Percentiles rank a stretch among this genome's conserved stretches.
These are phyloP conservation scores for Gallinago undulata DNA, from an alignment of 2,113 vertebrate species.

Conservation along the genomic window DNA sequence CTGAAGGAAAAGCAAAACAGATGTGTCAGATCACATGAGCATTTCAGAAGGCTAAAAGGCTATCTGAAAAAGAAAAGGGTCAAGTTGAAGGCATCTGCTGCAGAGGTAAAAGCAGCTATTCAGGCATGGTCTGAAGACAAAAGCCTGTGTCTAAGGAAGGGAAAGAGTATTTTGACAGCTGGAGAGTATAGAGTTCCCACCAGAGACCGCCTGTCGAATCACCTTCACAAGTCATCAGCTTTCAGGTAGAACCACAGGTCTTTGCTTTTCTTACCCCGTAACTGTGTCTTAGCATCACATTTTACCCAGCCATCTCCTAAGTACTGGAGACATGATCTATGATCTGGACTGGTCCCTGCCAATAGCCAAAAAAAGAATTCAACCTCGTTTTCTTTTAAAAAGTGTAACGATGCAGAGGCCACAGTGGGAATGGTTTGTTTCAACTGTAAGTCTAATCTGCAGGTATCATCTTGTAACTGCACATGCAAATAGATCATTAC, in stretches of 20 bases:
- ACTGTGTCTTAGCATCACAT: neutral
- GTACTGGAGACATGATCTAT: rapidly evolving
- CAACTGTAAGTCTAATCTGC: neutral
- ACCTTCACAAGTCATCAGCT: neutral
- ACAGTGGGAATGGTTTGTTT: neutral
- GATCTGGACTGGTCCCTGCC: neutral
- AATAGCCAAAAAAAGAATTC: neutral
- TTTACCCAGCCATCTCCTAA: neutral
- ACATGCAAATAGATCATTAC: neutral
- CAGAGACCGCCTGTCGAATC: neutral
- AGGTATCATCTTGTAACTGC: neutral
- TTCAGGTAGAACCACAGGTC: neutral
- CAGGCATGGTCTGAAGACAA: neutral
- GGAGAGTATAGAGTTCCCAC: neutral
- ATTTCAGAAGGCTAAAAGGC: neutral
- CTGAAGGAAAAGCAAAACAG: neutral
- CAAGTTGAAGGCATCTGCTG: neutral
- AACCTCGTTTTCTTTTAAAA: neutral
- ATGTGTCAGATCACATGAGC: neutral
- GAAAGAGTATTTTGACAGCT: neutral
- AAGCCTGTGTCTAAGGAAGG: neutral
- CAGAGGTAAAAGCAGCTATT: neutral
- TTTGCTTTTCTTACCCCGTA: neutral
- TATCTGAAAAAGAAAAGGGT: neutral
- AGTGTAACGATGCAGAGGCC: neutral